Conservation (phyloP, 2,888 invertebrate species). For the Beris morrisii region DNA sequence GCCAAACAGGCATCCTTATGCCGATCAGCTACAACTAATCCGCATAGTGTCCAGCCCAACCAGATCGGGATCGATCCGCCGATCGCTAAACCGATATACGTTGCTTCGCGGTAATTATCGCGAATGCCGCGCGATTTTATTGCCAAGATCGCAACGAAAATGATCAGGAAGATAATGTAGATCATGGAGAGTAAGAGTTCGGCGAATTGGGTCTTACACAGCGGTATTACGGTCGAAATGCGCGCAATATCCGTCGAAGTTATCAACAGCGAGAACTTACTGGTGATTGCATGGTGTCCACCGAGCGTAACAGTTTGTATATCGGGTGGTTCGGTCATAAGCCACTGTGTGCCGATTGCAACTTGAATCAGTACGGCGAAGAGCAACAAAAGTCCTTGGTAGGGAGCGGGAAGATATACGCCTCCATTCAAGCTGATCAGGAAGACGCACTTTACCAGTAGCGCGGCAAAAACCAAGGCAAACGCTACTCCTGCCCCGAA, state of each 20-base stretch:
- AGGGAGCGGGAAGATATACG: slow-evolving; percentile 88
- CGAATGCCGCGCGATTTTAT: slow-evolving; percentile 84
- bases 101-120: slow-evolving; percentile 91
- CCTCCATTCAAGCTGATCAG: slow-evolving; percentile 88
- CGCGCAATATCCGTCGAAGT: slow-evolving; percentile 48
- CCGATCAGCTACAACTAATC: slow-evolving; percentile 74
- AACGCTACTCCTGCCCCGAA: slow-evolving; percentile 82
- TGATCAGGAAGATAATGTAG: slow-evolving; percentile 81
- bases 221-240: slow-evolving; percentile 49
- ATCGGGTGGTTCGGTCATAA: slow-evolving; percentile 76
- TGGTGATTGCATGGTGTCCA: slow-evolving; percentile 47
- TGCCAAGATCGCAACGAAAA: slow-evolving; percentile 82
- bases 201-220: slow-evolving; percentile 69
- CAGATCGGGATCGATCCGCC: slow-evolving; percentile 86
- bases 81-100: slow-evolving; percentile 86
- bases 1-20: slow-evolving; percentile 88
- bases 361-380: slow-evolving; percentile 91
- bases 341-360: slow-evolving; percentile 82
- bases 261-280: slow-evolving; percentile 41
- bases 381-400: slow-evolving; percentile 84
- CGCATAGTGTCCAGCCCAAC: slow-evolving; percentile 82
- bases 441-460: slow-evolving; percentile 92
- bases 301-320: slow-evolving; percentile 57
- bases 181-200: slow-evolving; percentile 77
- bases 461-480: slow-evolving; percentile 84